Conservation (phyloP, 2,113 vertebrate genomes). For the Myanophis thanlyinensis region DNA sequence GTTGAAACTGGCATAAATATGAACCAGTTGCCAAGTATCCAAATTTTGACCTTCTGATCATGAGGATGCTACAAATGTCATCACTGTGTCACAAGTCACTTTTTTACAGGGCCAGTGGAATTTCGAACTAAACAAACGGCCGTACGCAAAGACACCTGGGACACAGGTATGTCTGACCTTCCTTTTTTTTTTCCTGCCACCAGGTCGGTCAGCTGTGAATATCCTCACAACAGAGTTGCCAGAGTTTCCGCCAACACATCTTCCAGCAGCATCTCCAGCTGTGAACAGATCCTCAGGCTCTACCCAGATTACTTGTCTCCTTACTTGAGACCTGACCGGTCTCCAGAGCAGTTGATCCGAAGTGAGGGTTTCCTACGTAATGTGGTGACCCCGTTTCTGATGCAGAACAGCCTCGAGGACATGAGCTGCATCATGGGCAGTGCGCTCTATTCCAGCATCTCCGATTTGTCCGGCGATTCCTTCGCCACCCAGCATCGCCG, state of each 20-base stretch:
- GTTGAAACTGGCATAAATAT: too few relatives aligned
- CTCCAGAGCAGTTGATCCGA: fast-evolving
- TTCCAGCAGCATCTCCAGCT: not conserved
- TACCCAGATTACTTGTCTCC: not conserved
- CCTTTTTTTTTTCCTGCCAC: fast-evolving
- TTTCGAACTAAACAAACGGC: not conserved
- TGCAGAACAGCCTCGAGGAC: not conserved
- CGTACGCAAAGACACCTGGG: not conserved
- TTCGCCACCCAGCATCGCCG: conserved; percentile 76
- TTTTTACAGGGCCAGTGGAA: not conserved
- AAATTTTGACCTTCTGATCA: too few relatives aligned
- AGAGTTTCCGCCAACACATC: fast-evolving
- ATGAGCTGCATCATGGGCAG: fast-evolving
- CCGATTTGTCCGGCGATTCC: conserved; percentile 27
- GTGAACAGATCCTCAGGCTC: not conserved
- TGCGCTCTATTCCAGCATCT: not conserved
- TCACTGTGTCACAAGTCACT: too few relatives aligned
- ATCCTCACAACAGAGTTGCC: fast-evolving
- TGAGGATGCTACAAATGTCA: too few relatives aligned
- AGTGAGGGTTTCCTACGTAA: not conserved
- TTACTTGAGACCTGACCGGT: not conserved
- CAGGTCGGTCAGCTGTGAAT: not conserved
- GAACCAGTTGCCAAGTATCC: too few relatives aligned
- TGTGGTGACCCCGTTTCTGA: not conserved
- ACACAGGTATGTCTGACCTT: not conserved